Percentiles rank a stretch among this genome's conserved stretches.
These are phyloP conservation scores for Bradypus variegatus DNA, from an alignment of 2,797 vertebrate genomes.

Conservation along the genomic window DNA sequence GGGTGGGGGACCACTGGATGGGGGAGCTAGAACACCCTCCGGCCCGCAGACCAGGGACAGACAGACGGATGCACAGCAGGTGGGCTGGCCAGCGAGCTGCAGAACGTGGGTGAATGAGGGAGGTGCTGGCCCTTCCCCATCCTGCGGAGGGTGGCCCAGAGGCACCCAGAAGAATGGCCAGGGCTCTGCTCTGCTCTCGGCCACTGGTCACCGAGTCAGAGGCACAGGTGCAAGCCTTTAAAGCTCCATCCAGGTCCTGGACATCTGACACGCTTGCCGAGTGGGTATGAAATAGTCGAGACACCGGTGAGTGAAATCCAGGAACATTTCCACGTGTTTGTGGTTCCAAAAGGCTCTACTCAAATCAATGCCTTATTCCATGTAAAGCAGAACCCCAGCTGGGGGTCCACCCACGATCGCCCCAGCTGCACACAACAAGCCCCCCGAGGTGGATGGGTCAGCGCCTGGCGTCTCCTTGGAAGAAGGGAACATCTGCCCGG, in stretches of 20 bases:
- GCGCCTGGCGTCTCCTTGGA: not conserved
- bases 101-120: not conserved
- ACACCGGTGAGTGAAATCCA: not conserved
- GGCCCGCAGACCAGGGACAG: not conserved
- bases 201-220: rapidly evolving
- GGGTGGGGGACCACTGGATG: no score
- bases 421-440: no score
- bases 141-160: not conserved
- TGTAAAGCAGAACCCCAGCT: not conserved
- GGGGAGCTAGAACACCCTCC: not conserved
- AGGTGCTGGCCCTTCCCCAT: not conserved
- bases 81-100: not conserved
- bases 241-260: not conserved
- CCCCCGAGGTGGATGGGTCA: rapidly evolving
- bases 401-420: rapidly evolving
- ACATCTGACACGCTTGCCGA: not conserved
- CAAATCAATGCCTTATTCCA: not conserved
- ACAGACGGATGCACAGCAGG: rapidly evolving
- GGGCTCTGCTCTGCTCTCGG: not conserved
- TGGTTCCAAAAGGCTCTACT: not conserved
- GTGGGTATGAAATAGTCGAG: not conserved
- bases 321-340: not conserved
- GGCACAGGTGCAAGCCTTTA: not conserved
- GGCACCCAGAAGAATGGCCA: not conserved
- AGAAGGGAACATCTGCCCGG: not conserved